phyloP scores from a whole-genome alignment of 1,140 invertebrate species.

The Drosophila sulfurigaster region DNA sequence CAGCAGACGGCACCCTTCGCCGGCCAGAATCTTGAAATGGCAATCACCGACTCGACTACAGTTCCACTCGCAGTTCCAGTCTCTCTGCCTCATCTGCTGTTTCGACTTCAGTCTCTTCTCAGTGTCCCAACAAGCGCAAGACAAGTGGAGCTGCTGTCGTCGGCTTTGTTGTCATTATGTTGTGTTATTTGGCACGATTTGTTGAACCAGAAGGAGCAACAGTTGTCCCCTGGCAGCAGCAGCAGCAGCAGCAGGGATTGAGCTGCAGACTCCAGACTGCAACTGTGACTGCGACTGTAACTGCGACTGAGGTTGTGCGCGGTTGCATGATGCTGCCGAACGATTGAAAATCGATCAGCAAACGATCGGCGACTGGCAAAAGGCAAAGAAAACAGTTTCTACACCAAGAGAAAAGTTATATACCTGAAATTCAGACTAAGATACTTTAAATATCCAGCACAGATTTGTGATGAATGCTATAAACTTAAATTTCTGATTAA shows the following conservation, averaged over 20 bases:
- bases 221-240: not conserved
- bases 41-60: conserved; percentile 70
- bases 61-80: too few relatives aligned
- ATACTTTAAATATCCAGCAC: too few relatives aligned
- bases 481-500: too few relatives aligned
- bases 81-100: conserved; percentile 9
- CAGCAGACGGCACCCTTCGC: conserved; percentile 38
- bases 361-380: conserved; percentile 29
- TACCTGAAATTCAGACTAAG: too few relatives aligned
- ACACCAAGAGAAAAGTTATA: too few relatives aligned
- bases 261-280: not conserved
- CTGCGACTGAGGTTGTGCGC: conserved; percentile 66
- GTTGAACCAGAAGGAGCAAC: conserved; percentile 70
- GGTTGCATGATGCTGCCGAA: conserved; percentile 83
- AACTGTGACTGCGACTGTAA: conserved; percentile 4
- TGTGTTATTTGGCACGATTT: conserved; percentile 84
- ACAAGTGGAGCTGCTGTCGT: conserved; percentile 75
- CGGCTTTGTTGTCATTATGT: conserved; percentile 82
- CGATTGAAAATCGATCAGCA: conserved; percentile 84
- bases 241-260: conserved; percentile 2
- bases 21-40: conserved; percentile 77
- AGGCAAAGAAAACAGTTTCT: conserved; percentile 44
- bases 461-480: too few relatives aligned
- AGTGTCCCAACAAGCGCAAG: conserved; percentile 16
- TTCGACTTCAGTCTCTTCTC: conserved; percentile 15